phyloP scores from a whole-genome alignment of 53 echinoderm and acorn worm genomes.

The Crossaster papposus region DNA sequence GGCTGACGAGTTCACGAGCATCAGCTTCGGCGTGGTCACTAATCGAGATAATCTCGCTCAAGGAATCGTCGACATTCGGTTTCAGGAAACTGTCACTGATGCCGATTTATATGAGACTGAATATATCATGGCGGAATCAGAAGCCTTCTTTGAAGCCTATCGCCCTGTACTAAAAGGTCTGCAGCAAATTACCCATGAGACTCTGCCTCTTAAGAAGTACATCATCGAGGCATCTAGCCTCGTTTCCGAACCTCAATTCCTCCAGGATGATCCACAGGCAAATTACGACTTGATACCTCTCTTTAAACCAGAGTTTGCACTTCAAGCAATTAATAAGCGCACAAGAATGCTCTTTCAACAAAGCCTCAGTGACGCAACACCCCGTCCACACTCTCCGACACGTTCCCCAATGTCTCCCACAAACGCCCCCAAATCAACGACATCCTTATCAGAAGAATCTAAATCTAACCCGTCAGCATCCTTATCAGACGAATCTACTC shows the following conservation, averaged over 20 bases:
- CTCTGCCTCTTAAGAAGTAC: conserved; percentile 72
- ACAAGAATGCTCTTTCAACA: not conserved
- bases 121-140: conserved; percentile 83
- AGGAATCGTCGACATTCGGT: conserved; percentile 68
- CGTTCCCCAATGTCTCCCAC: not conserved
- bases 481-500: too few species aligned
- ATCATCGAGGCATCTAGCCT: conserved; percentile 54
- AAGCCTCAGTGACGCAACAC: not conserved
- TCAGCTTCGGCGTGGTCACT: conserved; percentile 74
- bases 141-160: conserved; percentile 88
- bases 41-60: conserved; percentile 63
- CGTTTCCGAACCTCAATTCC: conserved; percentile 46
- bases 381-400: not conserved
- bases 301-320: not conserved
- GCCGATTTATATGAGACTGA: conserved; percentile 16
- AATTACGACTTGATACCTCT: conserved; percentile 65
- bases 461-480: too few species aligned
- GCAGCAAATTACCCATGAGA: conserved; percentile 51
- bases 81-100: conserved; percentile 42
- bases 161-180: conserved; percentile 76
- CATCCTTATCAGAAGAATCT: not conserved
- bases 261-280: conserved; percentile 34
- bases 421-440: not conserved
- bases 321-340: not conserved
- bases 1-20: conserved; percentile 59